phyloP scores from a whole-genome alignment of 2,113 vertebrate genomes.

The Burhinus oedicnemus region DNA sequence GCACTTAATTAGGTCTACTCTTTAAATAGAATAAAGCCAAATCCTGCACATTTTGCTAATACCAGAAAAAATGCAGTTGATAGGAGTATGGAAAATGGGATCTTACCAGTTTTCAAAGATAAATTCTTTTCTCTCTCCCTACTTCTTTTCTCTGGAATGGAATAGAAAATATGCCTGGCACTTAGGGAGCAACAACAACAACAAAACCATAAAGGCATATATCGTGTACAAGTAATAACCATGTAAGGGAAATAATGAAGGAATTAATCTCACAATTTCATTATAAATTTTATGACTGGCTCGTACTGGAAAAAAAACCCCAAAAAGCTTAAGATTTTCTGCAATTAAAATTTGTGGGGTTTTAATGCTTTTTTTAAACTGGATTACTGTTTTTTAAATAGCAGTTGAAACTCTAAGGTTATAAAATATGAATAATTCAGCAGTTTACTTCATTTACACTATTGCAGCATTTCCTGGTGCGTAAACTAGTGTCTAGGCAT shows the following conservation, averaged over 20 bases:
- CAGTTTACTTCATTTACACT: neutral
- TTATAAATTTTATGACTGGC: neutral
- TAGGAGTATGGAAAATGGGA: neutral
- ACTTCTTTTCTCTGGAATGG: neutral
- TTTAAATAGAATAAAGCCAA: neutral
- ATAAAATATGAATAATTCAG: neutral
- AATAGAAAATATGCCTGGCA: neutral
- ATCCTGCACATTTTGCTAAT: conserved; percentile 5
- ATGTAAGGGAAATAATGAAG: neutral
- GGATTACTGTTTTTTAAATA: neutral
- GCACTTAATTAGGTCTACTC: conserved; percentile 6
- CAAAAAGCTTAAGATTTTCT: neutral
- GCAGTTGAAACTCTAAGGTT: neutral
- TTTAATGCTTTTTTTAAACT: neutral
- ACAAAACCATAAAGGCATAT: neutral
- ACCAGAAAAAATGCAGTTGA: neutral
- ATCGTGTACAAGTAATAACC: neutral
- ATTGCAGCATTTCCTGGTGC: conserved; percentile 2
- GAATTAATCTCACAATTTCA: neutral
- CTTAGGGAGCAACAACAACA: neutral
- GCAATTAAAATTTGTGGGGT: neutral
- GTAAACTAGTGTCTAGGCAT: neutral
- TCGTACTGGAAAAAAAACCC: neutral
- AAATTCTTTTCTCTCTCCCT: neutral
- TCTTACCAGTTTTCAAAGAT: neutral